A percentile compares a stretch with the other conserved stretches of the same genome.
Evolutionary conservation across 1,140 invertebrate genomes (phyloP).

Genomic region (Heliconius congener): DNA sequence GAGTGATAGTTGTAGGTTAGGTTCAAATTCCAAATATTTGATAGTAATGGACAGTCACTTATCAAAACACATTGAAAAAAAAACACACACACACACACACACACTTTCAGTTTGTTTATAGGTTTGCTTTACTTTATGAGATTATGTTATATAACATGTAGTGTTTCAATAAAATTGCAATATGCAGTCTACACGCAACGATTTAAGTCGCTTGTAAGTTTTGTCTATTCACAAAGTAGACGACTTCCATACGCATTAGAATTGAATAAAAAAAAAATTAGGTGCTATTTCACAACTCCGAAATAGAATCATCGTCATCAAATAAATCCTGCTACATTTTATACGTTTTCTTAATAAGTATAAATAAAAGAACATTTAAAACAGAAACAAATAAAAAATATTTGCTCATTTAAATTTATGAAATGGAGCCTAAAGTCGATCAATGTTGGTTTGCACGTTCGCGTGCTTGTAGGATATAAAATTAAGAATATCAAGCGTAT

Average conservation of each 20-base stretch:
- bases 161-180: conserved; percentile 6
- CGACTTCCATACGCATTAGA: not conserved
- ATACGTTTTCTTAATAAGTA: too few relatives aligned
- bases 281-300: too few relatives aligned
- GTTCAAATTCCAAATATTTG: too few relatives aligned
- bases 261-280: not conserved
- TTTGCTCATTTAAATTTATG: conserved; percentile 7
- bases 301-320: too few relatives aligned
- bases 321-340: too few relatives aligned
- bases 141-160: not conserved
- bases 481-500: conserved; percentile 26
- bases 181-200: not conserved
- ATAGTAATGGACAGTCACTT: too few relatives aligned
- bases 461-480: conserved; percentile 35
- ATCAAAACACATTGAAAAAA: not conserved
- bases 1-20: not conserved
- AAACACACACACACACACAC: not conserved
- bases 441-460: conserved; percentile 36
- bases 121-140: not conserved
- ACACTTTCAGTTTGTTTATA: not conserved
- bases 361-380: not conserved
- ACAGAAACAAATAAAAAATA: not conserved
- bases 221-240: not conserved
- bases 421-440: conserved; percentile 15
- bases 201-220: not conserved